Evolutionary conservation across 2,113 vertebrate genomes (phyloP).

Genomic region (Pontoporia blainvillei): DNA sequence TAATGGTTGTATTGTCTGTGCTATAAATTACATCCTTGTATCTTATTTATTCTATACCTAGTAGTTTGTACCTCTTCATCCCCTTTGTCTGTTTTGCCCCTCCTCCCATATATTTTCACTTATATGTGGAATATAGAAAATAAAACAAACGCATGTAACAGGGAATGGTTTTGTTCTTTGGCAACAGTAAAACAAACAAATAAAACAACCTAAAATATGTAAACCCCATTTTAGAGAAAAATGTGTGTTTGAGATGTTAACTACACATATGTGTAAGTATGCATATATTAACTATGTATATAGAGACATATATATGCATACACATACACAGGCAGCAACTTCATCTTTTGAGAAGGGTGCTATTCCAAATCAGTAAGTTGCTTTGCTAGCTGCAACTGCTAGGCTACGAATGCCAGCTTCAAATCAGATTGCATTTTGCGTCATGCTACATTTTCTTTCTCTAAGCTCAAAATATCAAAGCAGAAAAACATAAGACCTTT

Average conservation of each 20-base stretch:
- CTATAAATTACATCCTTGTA: background rate
- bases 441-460: constrained; percentile 28
- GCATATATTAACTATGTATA: background rate
- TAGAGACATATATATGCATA: background rate
- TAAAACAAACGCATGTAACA: background rate
- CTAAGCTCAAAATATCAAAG: background rate
- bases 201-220: background rate
- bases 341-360: background rate
- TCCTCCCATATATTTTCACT: background rate
- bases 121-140: background rate
- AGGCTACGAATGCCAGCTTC: background rate
- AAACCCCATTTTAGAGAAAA: background rate
- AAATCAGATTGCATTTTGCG: constrained; percentile 17
- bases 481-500: background rate
- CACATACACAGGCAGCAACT: background rate
- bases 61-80: background rate
- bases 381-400: constrained; percentile 23
- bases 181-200: background rate
- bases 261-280: background rate
- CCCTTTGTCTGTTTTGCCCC: background rate
- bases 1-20: background rate
- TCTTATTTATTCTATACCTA: background rate
- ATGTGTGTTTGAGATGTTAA: background rate
- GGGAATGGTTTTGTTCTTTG: background rate
- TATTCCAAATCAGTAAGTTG: constrained; percentile 16